phyloP scores from a whole-genome alignment of 2,113 vertebrate genomes.

The human region GRCh38 chr6:118677001-118677500 shows the following conservation, averaged over 20 bases:
- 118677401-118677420: not conserved
- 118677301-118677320: not conserved
- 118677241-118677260: not conserved
- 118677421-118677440: not conserved
- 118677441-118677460: not conserved
- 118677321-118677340: not conserved
- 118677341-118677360: not conserved
- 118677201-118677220: not conserved
- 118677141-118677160: not conserved
- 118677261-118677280: not conserved
- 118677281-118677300: not conserved
- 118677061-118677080: not conserved
- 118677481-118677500: not conserved
- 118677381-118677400: constrained; percentile 40
- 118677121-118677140: not conserved
- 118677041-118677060: not conserved
- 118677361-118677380: not conserved
- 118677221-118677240: not conserved
- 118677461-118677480: not conserved
- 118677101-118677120: not conserved
- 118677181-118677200: not conserved
- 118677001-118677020: not conserved
- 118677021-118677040: not conserved
- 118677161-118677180: not conserved
- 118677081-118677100: not conserved